Percentiles rank a stretch among this genome's conserved stretches.
phyloP scores from a whole-genome alignment of 1,140 invertebrate species.

The Drosophila mojavensis region DNA sequence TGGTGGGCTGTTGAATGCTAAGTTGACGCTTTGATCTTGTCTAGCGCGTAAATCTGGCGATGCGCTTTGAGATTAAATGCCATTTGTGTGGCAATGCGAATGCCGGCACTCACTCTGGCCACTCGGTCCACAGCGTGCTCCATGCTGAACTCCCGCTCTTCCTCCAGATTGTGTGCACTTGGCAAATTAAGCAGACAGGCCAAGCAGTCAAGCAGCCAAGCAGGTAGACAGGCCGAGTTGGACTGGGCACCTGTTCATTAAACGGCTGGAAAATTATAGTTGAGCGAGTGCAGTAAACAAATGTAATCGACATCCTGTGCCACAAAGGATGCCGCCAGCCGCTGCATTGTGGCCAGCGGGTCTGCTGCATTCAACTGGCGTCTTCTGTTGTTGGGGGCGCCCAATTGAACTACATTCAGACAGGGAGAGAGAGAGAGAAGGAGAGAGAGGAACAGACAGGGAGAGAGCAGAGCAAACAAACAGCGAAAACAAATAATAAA shows the following conservation, averaged over 20 bases:
- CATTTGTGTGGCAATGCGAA: slow-evolving; percentile 57
- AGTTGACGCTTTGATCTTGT: slow-evolving; percentile 81
- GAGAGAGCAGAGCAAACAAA: slow-evolving; percentile 36
- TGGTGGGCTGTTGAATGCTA: slow-evolving; percentile 78
- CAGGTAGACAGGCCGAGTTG: slow-evolving; percentile 3
- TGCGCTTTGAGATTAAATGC: slow-evolving; percentile 77
- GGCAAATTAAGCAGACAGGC: slow-evolving; percentile 51
- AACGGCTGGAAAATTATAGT: slow-evolving; percentile 73
- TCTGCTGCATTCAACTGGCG: slow-evolving; percentile 10
- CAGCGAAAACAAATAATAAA: slow-evolving; percentile 76
- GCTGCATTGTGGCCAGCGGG: slow-evolving; percentile 17
- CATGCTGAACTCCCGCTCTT: no score
- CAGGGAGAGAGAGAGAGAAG: background rate
- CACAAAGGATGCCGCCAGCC: slow-evolving; percentile 74
- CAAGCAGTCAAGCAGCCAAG: slow-evolving; percentile 6
- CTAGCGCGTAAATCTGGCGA: slow-evolving; percentile 76
- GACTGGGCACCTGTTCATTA: slow-evolving; percentile 74
- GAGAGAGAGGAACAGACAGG: slow-evolving; percentile 33
- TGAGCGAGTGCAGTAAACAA: slow-evolving; percentile 74
- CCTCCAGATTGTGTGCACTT: slow-evolving; percentile 35
- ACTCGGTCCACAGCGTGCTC: background rate
- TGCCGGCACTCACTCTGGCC: slow-evolving; percentile 43
- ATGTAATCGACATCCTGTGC: slow-evolving; percentile 80
- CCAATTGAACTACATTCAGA: slow-evolving; percentile 60
- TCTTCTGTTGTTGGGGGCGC: slow-evolving; percentile 40